Conservation (phyloP, 2,113 vertebrate genomes). For the Ardeotis arabs region DNA sequence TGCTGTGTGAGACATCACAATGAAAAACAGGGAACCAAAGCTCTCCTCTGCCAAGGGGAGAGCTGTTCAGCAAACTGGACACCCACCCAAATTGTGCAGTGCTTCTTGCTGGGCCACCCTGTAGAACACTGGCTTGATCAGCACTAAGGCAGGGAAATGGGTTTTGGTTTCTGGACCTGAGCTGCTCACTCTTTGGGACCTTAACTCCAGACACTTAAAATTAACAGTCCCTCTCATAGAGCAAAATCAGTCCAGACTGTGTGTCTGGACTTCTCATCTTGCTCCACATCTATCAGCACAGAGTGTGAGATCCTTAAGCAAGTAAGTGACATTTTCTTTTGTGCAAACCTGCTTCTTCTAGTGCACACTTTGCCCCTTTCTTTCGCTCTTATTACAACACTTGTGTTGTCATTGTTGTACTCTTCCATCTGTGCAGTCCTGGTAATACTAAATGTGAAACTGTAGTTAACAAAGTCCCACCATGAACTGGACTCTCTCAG, state of each 20-base stretch:
- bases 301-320: neutral
- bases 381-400: neutral
- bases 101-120: neutral
- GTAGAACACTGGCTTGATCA: neutral
- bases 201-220: neutral
- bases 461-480: neutral
- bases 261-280: neutral
- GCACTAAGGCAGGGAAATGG: neutral
- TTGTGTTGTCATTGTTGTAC: neutral
- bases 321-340: neutral
- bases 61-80: neutral
- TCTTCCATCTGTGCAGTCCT: neutral
- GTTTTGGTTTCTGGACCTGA: neutral
- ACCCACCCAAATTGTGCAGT: neutral
- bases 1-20: neutral
- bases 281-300: neutral
- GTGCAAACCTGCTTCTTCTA: neutral
- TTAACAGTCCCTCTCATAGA: neutral
- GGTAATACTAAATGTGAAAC: neutral
- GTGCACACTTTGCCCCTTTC: neutral
- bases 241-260: neutral
- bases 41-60: neutral
- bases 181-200: neutral
- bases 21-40: neutral
- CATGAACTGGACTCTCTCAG: neutral